Conservation (phyloP, 2,888 invertebrate genomes). For the Globia sparganii region DNA sequence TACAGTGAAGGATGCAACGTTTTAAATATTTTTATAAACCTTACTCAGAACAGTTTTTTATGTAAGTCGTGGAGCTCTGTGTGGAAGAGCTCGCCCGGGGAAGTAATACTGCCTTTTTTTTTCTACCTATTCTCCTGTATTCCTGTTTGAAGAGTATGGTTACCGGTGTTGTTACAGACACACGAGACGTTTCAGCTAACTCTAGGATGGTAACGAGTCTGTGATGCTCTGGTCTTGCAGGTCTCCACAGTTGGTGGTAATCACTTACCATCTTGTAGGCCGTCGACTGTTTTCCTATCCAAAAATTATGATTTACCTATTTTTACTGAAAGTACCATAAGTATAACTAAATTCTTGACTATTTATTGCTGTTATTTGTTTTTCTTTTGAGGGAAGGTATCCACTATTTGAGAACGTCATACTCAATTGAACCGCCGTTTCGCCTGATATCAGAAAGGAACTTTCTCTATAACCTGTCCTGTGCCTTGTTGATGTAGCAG, state of each 20-base stretch:
- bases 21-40: background rate
- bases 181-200: background rate
- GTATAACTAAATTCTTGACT: background rate
- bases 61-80: background rate
- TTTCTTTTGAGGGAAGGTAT: background rate
- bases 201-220: background rate
- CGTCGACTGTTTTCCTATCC: background rate
- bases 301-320: background rate
- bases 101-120: background rate
- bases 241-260: background rate
- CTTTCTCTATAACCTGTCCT: background rate
- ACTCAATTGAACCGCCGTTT: background rate
- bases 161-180: background rate
- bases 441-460: background rate
- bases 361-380: background rate
- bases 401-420: background rate
- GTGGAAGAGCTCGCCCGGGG: background rate
- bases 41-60: background rate
- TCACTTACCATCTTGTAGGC: background rate
- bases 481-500: slow-evolving; percentile 47
- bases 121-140: background rate
- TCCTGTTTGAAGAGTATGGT: background rate
- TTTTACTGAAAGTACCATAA: slow-evolving; percentile 29
- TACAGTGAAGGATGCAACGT: background rate
- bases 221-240: background rate